Base-by-base conservation (phyloP, 2,797 vertebrate species). In the Microhierax caerulescens region DNA sequence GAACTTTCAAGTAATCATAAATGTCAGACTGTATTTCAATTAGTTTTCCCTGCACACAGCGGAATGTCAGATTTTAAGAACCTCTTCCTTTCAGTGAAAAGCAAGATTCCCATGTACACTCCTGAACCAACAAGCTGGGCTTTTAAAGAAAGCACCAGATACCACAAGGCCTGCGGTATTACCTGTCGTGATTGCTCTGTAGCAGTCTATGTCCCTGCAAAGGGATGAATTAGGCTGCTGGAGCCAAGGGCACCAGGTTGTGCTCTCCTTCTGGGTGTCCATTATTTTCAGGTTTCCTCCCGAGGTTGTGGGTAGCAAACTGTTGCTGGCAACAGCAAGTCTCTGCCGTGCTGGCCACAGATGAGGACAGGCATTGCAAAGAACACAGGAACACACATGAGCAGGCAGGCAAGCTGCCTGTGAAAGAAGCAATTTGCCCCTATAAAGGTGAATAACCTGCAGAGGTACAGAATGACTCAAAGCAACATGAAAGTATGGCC, bases 351-450 rank as follows among this genome's bases (percentile, higher is more conserved):
- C 27, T n/a, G 36, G 50, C 41, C 60, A 81, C 57, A 61, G 37
- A 37, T n/a, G 15, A 78, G 39, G 70, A 87, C 90, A 48, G 56
- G 57, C 57, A 78, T 39, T 28, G 70, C 70, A 87, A 59, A 91
- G 64, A 57, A 50, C 28, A 45, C 0, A 0, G 51, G 34, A 65
- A 37, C 1, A 77, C 81, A 69, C 19, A 27, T 0, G 1, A 88
- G 63, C 50, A 80, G 50, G 54, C 63, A 80, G 69, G 64, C 17
- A 48, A 22, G 90, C 39, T 76, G 61, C 23, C 73, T 59, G 63
- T 30, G 7, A 9, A 85, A 78, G n/a, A 28, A 78, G 15, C 87
- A 53, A 36, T 79, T 75, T 82, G 15, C 36, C 63, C 75, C 78
- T 70, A 4, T 30, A 64, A 68, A 88, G 41, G 75, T 68, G 59